These are phyloP conservation scores for Python bivittatus DNA, from an alignment of 2,113 vertebrate genomes.

Conservation along the genomic window DNA sequence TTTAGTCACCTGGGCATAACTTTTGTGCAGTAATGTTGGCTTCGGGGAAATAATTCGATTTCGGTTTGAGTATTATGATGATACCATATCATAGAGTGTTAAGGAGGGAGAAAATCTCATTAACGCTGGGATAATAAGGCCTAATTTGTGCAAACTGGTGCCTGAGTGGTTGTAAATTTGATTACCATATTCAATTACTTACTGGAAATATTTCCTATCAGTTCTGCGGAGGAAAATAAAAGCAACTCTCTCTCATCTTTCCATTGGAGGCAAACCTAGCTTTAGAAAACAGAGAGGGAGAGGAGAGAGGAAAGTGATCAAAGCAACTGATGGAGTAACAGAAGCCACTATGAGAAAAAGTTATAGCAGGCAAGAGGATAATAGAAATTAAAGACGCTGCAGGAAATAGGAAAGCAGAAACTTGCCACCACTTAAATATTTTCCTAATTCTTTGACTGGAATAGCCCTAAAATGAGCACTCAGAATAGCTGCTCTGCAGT, in stretches of 20 bases:
- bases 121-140: slow-evolving; percentile 38
- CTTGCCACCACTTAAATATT: background rate
- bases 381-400: background rate
- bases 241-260: background rate
- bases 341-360: background rate
- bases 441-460: background rate
- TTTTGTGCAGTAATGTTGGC: slow-evolving; percentile 8
- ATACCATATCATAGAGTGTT: slow-evolving; percentile 21
- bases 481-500: background rate
- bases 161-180: slow-evolving; percentile 55
- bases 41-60: slow-evolving; percentile 8
- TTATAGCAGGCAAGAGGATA: background rate
- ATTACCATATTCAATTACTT: slow-evolving; percentile 62
- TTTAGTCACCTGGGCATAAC: background rate
- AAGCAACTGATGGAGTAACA: background rate
- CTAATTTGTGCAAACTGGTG: slow-evolving; percentile 49
- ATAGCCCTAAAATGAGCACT: background rate
- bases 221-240: slow-evolving; percentile 23
- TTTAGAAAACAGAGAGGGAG: background rate
- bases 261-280: background rate
- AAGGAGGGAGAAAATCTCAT: slow-evolving; percentile 35
- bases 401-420: background rate
- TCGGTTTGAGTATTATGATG: slow-evolving; percentile 21
- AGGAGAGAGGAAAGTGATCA: background rate
- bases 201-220: slow-evolving; percentile 60